Base-by-base conservation (phyloP, 1,140 invertebrate species). In the Vanessa tameamea region DNA sequence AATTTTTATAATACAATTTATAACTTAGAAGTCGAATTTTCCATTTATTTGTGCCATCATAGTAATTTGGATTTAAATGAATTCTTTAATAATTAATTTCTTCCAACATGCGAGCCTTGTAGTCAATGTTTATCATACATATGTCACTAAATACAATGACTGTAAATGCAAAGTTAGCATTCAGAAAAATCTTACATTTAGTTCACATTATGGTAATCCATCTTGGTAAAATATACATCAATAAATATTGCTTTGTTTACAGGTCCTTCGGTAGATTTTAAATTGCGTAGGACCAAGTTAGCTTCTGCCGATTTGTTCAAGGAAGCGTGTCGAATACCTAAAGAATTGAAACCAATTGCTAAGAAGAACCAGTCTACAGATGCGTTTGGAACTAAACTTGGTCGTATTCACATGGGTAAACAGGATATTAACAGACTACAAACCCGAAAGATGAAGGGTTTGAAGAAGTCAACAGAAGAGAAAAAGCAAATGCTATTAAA, bases 231-330 rank as follows among this genome's bases (percentile, higher is more conserved):
- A 3, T 31, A 31, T 31, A 31, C 26, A 1, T 6, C 26, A 31
- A 31, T 31, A 31, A 31, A 31, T 31, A 4, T 31, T 31, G 26
- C 6, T 37, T n/a, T 4, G 50, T 23, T 72, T 73, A 12, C 50
- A 94, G 94, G 98, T 47, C 99, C 99, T 59, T 96, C 96, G n/a
- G 94, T 98, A 76, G 97, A 99, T 92, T 96, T 99, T 57, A 94
- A 94, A 26, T 84, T 99, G 1, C 94, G 98, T 75, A 94, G 99
- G 80, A 97, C 95, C 3, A 97, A 98, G 92, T 93, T 99, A 50
- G 98, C 98, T 1, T 97, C 97, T 1, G 96, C 97, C 82, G 97
- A 98, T 91, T 91, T 99, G 0, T 98, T 97, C 91, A 99, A 98
- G 86, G 94, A 95, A 85, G 95, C 98, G 1, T 96, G 96, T 77